phyloP scores from a whole-genome alignment of 2,113 vertebrate genomes.

The Sminthopsis crassicaudata region DNA sequence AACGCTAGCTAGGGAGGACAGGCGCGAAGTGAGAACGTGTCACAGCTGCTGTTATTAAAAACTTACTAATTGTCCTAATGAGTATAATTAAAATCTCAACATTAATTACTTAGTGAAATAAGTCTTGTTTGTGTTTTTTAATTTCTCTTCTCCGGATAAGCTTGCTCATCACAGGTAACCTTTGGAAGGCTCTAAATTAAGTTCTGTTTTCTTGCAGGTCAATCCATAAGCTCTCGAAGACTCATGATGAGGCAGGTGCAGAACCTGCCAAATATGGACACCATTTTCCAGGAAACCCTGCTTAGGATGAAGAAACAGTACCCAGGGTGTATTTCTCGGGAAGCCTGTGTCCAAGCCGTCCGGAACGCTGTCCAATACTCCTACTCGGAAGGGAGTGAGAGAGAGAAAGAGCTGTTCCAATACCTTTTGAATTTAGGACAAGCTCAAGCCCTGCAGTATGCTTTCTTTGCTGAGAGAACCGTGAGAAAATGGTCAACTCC shows the following conservation, averaged over 20 bases:
- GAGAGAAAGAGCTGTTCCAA: conserved; percentile 86
- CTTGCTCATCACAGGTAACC: background rate
- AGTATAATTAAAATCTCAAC: conserved; percentile 8
- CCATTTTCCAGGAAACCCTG: conserved; percentile 82
- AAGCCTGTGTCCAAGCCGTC: conserved; percentile 90
- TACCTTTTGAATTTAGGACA: conserved; percentile 88
- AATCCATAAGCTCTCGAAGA: conserved; percentile 83
- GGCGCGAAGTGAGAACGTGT: background rate
- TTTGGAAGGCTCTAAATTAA: conserved; percentile 1
- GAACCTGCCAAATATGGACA: conserved; percentile 80
- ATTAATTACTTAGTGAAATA: conserved; percentile 18
- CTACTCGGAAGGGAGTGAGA: conserved; percentile 84
- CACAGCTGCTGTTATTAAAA: background rate
- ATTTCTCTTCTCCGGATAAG: background rate
- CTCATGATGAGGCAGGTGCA: conserved; percentile 82
- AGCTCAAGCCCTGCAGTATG: conserved; percentile 90
- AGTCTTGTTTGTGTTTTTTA: background rate
- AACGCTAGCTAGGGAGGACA: background rate
- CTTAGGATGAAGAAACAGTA: conserved; percentile 81
- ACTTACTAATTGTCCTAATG: conserved; percentile 26
- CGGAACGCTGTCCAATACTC: conserved; percentile 85
- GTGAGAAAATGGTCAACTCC: conserved; percentile 87
- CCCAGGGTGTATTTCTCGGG: conserved; percentile 87
- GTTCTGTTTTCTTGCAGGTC: conserved; percentile 77
- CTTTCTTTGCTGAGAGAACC: conserved; percentile 90